Conservation (phyloP, 2,888 invertebrate genomes). For the Ormyrus rosae region DNA sequence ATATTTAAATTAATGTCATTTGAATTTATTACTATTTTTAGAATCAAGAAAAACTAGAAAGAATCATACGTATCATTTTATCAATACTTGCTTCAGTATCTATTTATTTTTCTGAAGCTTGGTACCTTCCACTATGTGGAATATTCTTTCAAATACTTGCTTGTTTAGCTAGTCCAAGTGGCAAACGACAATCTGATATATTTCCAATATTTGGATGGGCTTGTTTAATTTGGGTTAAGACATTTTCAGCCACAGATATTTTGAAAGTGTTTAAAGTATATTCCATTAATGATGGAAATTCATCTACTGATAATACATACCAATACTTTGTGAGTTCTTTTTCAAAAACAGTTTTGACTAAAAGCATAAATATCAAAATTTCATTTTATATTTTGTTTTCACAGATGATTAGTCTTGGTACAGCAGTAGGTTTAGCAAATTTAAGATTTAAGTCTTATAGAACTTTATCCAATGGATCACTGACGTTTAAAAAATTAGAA, state of each 20-base stretch:
- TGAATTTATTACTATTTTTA: conserved; percentile 55
- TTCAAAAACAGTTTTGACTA: neutral
- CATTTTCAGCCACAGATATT: conserved; percentile 58
- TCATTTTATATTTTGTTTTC: conserved; percentile 43
- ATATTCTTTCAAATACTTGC: conserved; percentile 66
- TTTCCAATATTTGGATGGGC: conserved; percentile 69
- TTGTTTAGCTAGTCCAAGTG: conserved; percentile 59
- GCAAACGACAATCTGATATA: conserved; percentile 61
- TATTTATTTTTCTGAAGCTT: conserved; percentile 62
- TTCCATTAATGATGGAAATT: conserved; percentile 60
- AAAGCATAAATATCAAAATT: conserved; percentile 5
- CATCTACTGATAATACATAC: conserved; percentile 63
- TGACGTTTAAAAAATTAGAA: conserved; percentile 71
- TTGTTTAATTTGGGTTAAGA: conserved; percentile 63
- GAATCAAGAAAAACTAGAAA: conserved; percentile 65
- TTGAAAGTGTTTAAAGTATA: conserved; percentile 60
- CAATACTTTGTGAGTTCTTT: conserved; percentile 66
- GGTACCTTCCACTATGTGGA: conserved; percentile 67
- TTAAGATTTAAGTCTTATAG: conserved; percentile 60
- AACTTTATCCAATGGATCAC: conserved; percentile 53
- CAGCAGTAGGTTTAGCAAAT: conserved; percentile 66
- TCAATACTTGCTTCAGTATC: conserved; percentile 63
- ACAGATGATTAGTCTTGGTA: conserved; percentile 64
- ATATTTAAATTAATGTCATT: too few relatives aligned
- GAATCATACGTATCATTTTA: conserved; percentile 64